phyloP scores from a whole-genome alignment of 2,888 invertebrate genomes.

The Phragmatobia fuliginosa region DNA sequence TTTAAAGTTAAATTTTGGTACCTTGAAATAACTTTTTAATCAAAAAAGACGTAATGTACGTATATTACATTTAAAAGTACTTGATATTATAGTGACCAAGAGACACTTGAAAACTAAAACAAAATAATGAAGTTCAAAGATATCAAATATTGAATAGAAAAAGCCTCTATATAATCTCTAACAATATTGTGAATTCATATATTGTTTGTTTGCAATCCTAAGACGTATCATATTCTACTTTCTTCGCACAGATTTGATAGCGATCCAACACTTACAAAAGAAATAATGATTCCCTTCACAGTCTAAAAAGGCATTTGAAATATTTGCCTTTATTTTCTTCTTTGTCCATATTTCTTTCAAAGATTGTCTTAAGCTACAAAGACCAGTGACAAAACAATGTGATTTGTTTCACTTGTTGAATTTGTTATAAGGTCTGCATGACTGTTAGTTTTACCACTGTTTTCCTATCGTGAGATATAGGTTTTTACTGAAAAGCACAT shows the following conservation, averaged over 20 bases:
- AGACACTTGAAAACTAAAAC: slow-evolving; percentile 1
- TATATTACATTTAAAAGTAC: no score
- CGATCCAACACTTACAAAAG: slow-evolving; percentile 26
- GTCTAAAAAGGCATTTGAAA: slow-evolving; percentile 19
- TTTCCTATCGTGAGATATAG: no score
- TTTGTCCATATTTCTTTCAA: slow-evolving; percentile 32
- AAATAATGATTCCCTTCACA: slow-evolving; percentile 23
- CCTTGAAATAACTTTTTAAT: no score
- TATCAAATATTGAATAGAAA: background rate
- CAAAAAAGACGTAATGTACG: no score
- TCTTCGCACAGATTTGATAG: slow-evolving; percentile 20
- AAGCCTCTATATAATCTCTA: slow-evolving; percentile 2
- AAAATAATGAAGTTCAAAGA: slow-evolving; percentile 14
- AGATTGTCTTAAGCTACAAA: slow-evolving; percentile 24
- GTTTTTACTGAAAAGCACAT: no score
- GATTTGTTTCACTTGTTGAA: background rate
- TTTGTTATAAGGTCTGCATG: background rate
- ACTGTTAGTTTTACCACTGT: background rate
- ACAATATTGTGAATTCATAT: slow-evolving; percentile 4
- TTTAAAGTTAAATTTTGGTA: no score
- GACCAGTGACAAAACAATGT: slow-evolving; percentile 5
- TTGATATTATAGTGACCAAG: background rate
- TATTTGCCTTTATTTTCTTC: slow-evolving; percentile 25
- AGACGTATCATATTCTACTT: slow-evolving; percentile 15
- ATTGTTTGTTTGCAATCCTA: slow-evolving; percentile 5